A percentile compares a stretch with the other conserved stretches of the same genome.
Conservation (phyloP, 2,113 vertebrate genomes). For the Bufo gargarizans region DNA sequence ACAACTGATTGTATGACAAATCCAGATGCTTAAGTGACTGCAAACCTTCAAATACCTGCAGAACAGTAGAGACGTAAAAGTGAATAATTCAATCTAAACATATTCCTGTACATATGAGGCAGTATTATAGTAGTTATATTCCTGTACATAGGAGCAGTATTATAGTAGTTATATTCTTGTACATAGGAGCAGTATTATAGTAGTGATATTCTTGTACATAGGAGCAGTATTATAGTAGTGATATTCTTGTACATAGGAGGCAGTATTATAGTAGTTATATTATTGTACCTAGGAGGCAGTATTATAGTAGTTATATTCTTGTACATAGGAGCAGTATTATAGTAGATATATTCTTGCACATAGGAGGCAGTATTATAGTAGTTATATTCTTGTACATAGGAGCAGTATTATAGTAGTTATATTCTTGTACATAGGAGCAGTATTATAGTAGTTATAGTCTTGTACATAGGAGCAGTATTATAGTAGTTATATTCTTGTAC, state of each 20-base stretch:
- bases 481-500: no score
- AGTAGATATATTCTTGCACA: no score
- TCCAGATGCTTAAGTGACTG: background rate
- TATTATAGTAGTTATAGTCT: no score
- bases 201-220: background rate
- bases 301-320: constrained; percentile 1
- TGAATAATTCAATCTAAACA: background rate
- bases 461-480: no score
- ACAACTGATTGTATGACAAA: constrained; percentile 57
- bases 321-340: background rate
- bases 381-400: background rate
- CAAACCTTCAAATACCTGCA: background rate
- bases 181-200: constrained; percentile 1
- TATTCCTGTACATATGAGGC: background rate
- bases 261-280: no score
- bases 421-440: no score
- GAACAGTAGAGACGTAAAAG: background rate
- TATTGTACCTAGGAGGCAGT: no score
- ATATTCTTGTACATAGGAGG: background rate
- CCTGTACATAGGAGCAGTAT: constrained; percentile 2
- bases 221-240: background rate
- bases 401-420: no score
- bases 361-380: background rate
- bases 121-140: constrained; percentile 16
- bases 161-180: constrained; percentile 6